phyloP scores from a whole-genome alignment of 2,888 invertebrate genomes.

The Scaptomyza flava region DNA sequence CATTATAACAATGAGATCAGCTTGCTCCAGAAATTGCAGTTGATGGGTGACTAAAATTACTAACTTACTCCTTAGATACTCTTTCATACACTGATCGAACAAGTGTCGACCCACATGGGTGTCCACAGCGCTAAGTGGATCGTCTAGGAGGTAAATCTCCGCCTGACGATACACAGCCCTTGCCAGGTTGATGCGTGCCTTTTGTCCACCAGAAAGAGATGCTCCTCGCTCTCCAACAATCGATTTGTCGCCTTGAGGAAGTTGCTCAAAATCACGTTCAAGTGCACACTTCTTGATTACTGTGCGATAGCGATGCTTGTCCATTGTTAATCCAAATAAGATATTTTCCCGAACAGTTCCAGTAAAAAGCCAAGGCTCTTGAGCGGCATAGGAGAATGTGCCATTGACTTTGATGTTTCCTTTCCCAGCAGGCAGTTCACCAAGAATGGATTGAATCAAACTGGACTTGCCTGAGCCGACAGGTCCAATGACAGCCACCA shows the following conservation, averaged over 20 bases:
- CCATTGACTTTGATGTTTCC: constrained; percentile 86
- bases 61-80: constrained; percentile 87
- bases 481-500: constrained; percentile 89
- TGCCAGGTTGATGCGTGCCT: constrained; percentile 94
- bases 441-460: constrained; percentile 85
- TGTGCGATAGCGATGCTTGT: constrained; percentile 86
- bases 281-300: constrained; percentile 85
- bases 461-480: constrained; percentile 88
- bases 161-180: constrained; percentile 93
- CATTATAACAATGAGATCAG: constrained; percentile 85
- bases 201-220: constrained; percentile 93
- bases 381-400: constrained; percentile 89
- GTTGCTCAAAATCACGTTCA: constrained; percentile 86
- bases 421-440: constrained; percentile 85
- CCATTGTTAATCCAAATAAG: constrained; percentile 86
- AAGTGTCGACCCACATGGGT: constrained; percentile 94
- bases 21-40: constrained; percentile 90
- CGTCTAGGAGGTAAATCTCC: constrained; percentile 94
- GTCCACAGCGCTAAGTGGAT: constrained; percentile 96
- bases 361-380: constrained; percentile 93
- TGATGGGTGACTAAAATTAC: constrained; percentile 93
- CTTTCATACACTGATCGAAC: constrained; percentile 87
- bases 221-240: too few species aligned
- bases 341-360: constrained; percentile 88
- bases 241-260: constrained; percentile 87